Percentiles rank a stretch among this genome's conserved stretches.
These are phyloP conservation scores for Pseudorectes ferrugineus DNA, from an alignment of 2,113 vertebrate genomes.

Conservation along the genomic window DNA sequence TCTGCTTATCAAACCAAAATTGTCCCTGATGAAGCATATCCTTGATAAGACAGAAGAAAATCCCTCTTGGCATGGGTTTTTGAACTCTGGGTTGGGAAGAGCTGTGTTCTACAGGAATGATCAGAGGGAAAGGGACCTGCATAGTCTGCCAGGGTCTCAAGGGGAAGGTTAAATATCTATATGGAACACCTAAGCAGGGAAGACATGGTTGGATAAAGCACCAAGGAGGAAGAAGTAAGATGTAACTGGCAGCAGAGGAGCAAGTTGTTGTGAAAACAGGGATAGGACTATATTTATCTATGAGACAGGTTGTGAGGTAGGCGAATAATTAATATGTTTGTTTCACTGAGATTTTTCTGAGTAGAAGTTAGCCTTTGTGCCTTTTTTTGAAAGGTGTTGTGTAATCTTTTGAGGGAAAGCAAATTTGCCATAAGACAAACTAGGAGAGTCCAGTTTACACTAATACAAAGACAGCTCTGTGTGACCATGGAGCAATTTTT, in stretches of 20 bases:
- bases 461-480: neutral
- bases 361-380: neutral
- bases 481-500: neutral
- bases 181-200: neutral
- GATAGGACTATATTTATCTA: neutral
- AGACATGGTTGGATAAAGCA: neutral
- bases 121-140: neutral
- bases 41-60: neutral
- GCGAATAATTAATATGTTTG: neutral
- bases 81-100: neutral
- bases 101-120: neutral
- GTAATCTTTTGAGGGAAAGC: neutral
- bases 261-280: neutral
- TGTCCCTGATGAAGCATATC: neutral
- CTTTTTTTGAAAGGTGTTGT: neutral
- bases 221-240: neutral
- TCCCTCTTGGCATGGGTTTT: rapidly evolving
- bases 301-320: neutral
- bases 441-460: neutral
- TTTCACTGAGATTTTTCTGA: neutral
- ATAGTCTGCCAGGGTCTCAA: neutral
- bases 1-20: neutral
- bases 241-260: neutral
- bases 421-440: neutral
- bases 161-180: neutral